These are phyloP conservation scores for Plemyria rubiginata DNA, from an alignment of 2,888 invertebrate species.

Conservation along the genomic window DNA sequence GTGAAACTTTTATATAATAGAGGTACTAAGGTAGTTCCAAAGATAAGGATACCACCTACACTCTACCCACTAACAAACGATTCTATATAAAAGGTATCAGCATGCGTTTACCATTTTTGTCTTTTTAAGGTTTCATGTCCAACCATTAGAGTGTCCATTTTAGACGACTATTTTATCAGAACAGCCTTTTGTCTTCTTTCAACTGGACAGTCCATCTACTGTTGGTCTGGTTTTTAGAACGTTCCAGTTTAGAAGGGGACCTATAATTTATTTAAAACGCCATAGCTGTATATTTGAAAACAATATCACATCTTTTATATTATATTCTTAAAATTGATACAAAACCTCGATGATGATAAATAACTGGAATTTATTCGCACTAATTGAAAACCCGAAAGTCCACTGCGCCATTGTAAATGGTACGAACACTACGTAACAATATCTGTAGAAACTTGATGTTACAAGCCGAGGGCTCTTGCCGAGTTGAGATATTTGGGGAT, in stretches of 20 bases:
- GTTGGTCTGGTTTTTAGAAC: conserved; percentile 2
- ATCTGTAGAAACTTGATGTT: conserved; percentile 48
- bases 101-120: no score
- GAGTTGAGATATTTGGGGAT: conserved; percentile 56
- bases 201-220: neutral
- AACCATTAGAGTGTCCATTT: neutral
- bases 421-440: conserved; percentile 36
- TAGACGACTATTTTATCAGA: neutral
- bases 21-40: no score
- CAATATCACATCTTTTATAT: no score
- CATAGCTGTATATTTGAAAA: conserved; percentile 11
- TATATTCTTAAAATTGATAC: neutral
- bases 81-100: no score
- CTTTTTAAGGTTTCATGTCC: neutral
- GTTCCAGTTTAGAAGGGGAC: conserved; percentile 10
- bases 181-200: neutral
- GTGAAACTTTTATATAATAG: no score
- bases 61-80: no score
- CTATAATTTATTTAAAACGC: conserved; percentile 9
- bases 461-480: conserved; percentile 55
- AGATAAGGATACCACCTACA: no score
- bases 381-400: conserved; percentile 2
- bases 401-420: conserved; percentile 32
- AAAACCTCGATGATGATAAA: neutral
- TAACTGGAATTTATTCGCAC: neutral